phyloP scores from a whole-genome alignment of 2,797 vertebrate genomes.

The Myotis vivesi region DNA sequence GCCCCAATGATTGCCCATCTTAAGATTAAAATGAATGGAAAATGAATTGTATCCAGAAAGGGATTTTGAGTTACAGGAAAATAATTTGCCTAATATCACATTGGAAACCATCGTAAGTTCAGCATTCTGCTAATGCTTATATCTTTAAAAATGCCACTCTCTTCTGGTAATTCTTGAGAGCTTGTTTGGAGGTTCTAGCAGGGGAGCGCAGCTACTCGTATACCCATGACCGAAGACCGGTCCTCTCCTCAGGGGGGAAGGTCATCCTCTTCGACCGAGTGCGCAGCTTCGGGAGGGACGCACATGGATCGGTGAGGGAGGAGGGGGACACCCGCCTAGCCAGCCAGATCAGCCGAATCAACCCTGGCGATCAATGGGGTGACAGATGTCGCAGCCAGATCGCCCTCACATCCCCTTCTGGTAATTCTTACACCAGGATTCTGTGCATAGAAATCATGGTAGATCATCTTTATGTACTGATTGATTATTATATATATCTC shows the following conservation, averaged over 20 bases:
- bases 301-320: too few species aligned
- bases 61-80: background rate
- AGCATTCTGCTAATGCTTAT: background rate
- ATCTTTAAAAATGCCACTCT: background rate
- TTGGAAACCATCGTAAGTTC: background rate
- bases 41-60: background rate
- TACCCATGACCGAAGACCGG: too few species aligned
- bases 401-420: background rate
- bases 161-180: background rate
- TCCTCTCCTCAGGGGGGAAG: too few species aligned
- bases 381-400: too few species aligned
- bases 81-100: background rate
- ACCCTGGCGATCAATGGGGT: too few species aligned
- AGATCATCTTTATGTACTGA: background rate
- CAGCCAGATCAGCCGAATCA: too few species aligned
- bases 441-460: background rate
- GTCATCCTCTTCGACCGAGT: too few species aligned
- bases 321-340: too few species aligned
- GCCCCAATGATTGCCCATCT: background rate
- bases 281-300: too few species aligned
- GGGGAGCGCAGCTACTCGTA: too few species aligned
- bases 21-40: conserved; percentile 10
- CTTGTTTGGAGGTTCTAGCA: too few species aligned
- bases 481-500: background rate
- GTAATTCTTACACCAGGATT: background rate